phyloP scores from a whole-genome alignment of 2,888 invertebrate genomes.

The Phymatocera aterrima region DNA sequence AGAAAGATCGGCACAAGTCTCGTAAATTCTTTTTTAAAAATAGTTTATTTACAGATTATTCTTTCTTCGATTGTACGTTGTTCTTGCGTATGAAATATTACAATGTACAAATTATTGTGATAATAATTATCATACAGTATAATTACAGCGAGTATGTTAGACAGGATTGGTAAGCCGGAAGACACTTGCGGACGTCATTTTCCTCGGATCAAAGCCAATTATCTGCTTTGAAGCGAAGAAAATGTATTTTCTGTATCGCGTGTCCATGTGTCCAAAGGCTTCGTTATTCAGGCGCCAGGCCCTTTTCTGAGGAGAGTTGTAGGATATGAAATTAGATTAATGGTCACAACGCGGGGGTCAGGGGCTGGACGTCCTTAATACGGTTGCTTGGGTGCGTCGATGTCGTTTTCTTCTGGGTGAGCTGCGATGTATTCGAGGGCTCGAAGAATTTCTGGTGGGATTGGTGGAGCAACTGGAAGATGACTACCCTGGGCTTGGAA shows the following conservation, averaged over 20 bases:
- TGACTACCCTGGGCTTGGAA: constrained; percentile 79
- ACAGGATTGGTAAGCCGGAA: not conserved
- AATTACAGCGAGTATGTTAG: constrained; percentile 47
- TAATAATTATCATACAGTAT: constrained; percentile 17
- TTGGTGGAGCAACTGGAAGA: constrained; percentile 70
- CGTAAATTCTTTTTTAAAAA: not conserved
- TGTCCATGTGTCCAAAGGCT: constrained; percentile 11
- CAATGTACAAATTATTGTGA: constrained; percentile 36
- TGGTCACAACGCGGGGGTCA: constrained; percentile 3
- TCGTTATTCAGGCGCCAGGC: constrained; percentile 18
- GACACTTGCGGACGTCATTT: constrained; percentile 17
- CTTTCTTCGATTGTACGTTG: not conserved
- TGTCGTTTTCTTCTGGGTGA: constrained; percentile 65
- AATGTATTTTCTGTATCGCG: not conserved
- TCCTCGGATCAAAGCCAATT: constrained; percentile 36
- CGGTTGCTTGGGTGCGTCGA: constrained; percentile 54
- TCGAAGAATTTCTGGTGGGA: constrained; percentile 70
- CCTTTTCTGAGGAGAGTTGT: constrained; percentile 27
- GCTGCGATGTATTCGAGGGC: constrained; percentile 71
- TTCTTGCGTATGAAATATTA: constrained; percentile 44
- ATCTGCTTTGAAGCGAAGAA: constrained; percentile 28
- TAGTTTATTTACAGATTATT: constrained; percentile 45
- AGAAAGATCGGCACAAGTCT: not conserved
- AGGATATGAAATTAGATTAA: constrained; percentile 16
- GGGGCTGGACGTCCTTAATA: constrained; percentile 4